A percentile compares a stretch with the other conserved stretches of the same genome.
These are phyloP conservation scores for Musca domestica DNA, from an alignment of 1,140 invertebrate species.

Conservation along the genomic window DNA sequence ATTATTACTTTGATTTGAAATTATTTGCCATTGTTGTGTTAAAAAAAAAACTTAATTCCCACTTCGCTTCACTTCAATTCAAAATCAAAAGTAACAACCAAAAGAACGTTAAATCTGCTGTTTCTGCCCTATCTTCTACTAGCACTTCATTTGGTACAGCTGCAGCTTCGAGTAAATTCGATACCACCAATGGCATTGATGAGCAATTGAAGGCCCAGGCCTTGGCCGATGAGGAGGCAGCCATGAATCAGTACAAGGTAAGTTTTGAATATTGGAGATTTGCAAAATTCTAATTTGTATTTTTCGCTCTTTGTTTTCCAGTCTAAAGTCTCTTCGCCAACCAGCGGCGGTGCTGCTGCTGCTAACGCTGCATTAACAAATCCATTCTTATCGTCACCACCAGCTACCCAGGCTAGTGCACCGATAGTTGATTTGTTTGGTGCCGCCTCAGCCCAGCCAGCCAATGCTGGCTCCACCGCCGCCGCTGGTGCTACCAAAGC, in stretches of 20 bases:
- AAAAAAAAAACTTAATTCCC: neutral
- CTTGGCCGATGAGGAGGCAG: slow-evolving; percentile 91
- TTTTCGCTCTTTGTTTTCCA: slow-evolving; percentile 44
- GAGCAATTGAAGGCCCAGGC: slow-evolving; percentile 82
- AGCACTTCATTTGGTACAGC: slow-evolving; percentile 82
- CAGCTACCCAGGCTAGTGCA: slow-evolving; percentile 61
- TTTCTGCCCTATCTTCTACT: slow-evolving; percentile 84
- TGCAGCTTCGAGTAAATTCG: slow-evolving; percentile 71
- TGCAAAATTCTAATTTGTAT: slow-evolving; percentile 9
- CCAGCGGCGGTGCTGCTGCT: slow-evolving; percentile 56
- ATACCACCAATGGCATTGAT: slow-evolving; percentile 75
- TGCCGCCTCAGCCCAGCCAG: slow-evolving; percentile 57
- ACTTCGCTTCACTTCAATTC: neutral
- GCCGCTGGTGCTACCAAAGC: slow-evolving; percentile 62
- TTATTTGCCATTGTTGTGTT: neutral
- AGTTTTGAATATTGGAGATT: no score
- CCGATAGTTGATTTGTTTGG: slow-evolving; percentile 77
- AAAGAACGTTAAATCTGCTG: slow-evolving; percentile 85
- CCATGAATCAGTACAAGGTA: slow-evolving; percentile 94
- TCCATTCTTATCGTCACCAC: slow-evolving; percentile 75
- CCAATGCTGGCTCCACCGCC: slow-evolving; percentile 40
- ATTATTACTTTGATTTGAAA: neutral
- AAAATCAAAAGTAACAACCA: slow-evolving; percentile 62
- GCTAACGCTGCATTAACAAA: slow-evolving; percentile 69
- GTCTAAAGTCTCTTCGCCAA: slow-evolving; percentile 77